Base-by-base conservation (phyloP, 2,888 invertebrate species). In the Brenthis ino region DNA sequence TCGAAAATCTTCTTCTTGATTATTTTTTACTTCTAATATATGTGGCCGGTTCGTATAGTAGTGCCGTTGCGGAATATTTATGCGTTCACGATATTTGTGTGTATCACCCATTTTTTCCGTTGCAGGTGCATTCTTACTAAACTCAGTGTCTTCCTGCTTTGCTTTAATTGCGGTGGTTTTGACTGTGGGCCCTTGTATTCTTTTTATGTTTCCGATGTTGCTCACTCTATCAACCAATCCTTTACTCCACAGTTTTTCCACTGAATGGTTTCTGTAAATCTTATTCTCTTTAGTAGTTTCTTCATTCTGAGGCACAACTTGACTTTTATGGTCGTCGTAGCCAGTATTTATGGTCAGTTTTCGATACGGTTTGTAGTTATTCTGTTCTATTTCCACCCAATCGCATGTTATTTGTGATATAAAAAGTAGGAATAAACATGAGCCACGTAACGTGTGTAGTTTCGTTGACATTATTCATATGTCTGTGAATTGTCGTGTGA, bases 311-410 rank as follows among this genome's bases (percentile, higher is more conserved):
- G 13, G 14, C 6, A 33, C 63, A 33, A 14, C 20, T 6, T 43
- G 37, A 51, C 6, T 51, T 51, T 33, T 53, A 3, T 28, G 16
- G 1, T 53, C 37, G 2, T 33, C 33, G 1, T 24, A 47, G 48
- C 57, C 24, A 16, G 48, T 48, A 37, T 13, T 43, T 20, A 47
- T 33, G 24, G 4, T 57, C n/a, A 56, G 51, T 12, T 68, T 63
- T 43, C 37, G 58, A 64, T 74, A 12, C 3, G 86, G 82, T 11
- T 76, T 80, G 74, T 88, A 87, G 71, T 86, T 81, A 55, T 86
- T 85, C 71, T 92, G 92, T 0, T 91, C 82, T 72, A 93, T 92
- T 74, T 93, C 87, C 47, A 93, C 90, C 92, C 92, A 93, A 65
- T 93, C 92, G 51, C 83, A 74, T 24, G 75, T 24, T 16, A 76